phyloP scores from a whole-genome alignment of 2,797 vertebrate species.

The Lutjanus campechanus region DNA sequence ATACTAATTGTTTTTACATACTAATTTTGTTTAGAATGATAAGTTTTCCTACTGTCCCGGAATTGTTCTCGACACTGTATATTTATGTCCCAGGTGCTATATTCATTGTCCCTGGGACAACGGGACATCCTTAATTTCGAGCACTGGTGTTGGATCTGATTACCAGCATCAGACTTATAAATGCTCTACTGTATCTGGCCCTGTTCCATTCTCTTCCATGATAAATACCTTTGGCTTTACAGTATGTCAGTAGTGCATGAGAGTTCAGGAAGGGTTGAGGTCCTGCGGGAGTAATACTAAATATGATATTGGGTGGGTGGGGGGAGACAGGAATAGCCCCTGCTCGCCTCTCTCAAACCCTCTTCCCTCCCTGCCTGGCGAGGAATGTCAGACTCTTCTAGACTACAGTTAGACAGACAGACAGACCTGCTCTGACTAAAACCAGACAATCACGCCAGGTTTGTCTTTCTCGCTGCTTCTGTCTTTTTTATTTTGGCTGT shows the following conservation, averaged over 20 bases:
- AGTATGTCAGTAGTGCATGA: conserved; percentile 36
- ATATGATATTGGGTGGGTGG: conserved; percentile 67
- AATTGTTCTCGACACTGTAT: too few species aligned
- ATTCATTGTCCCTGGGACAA: too few species aligned
- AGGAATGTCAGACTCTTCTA: conserved; percentile 71
- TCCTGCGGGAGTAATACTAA: conserved; percentile 68
- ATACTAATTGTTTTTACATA: too few species aligned
- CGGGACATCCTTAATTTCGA: too few species aligned
- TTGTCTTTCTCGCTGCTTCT: conserved; percentile 57
- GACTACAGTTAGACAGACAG: conserved; percentile 61
- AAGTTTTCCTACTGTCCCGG: too few species aligned
- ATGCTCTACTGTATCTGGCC: conserved; percentile 34
- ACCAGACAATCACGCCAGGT: conserved; percentile 66
- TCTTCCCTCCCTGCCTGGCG: conserved; percentile 53
- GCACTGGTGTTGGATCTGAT: conserved; percentile 1
- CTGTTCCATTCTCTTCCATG: conserved; percentile 27
- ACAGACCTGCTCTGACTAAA: conserved; percentile 63
- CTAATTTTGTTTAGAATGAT: too few species aligned
- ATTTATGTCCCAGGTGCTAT: too few species aligned
- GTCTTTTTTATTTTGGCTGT: neutral
- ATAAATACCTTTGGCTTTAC: conserved; percentile 46
- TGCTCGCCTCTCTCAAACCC: conserved; percentile 32
- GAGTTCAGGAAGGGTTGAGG: conserved; percentile 63
- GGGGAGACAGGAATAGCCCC: conserved; percentile 80
- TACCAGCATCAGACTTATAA: neutral